Evolutionary conservation across 2,113 vertebrate species (phyloP).

Genomic region (Meleagris gallopavo): DNA sequence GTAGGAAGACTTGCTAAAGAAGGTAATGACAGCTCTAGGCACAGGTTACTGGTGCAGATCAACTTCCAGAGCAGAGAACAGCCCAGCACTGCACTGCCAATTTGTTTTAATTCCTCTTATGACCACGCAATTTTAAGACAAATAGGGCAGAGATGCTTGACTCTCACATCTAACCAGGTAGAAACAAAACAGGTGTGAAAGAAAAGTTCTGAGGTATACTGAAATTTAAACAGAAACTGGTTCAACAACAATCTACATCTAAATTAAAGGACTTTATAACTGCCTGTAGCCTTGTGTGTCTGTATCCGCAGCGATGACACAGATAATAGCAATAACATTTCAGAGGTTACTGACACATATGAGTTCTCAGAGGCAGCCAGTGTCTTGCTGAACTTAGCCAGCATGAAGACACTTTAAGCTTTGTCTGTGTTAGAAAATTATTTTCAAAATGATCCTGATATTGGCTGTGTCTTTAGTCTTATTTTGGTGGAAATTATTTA

Average conservation of each 20-base stretch:
- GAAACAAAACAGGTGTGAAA: background rate
- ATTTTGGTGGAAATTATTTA: background rate
- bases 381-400: background rate
- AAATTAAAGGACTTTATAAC: background rate
- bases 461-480: background rate
- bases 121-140: background rate
- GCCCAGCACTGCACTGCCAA: background rate
- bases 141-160: background rate
- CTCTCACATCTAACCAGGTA: fast-evolving
- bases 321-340: background rate
- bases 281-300: background rate
- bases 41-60: fast-evolving
- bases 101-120: background rate
- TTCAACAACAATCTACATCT: background rate
- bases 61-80: background rate
- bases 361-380: background rate
- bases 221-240: background rate
- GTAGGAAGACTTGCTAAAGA: constrained; percentile 88
- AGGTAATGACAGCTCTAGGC: constrained; percentile 73
- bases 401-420: background rate
- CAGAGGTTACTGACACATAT: background rate
- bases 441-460: background rate
- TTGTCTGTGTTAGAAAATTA: background rate
- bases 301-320: background rate
- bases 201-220: background rate